Evolutionary conservation across 2,797 vertebrate genomes (phyloP), one percentile per base, ranked within the genome.

Genomic region (Nyctibius grandis): DNA sequence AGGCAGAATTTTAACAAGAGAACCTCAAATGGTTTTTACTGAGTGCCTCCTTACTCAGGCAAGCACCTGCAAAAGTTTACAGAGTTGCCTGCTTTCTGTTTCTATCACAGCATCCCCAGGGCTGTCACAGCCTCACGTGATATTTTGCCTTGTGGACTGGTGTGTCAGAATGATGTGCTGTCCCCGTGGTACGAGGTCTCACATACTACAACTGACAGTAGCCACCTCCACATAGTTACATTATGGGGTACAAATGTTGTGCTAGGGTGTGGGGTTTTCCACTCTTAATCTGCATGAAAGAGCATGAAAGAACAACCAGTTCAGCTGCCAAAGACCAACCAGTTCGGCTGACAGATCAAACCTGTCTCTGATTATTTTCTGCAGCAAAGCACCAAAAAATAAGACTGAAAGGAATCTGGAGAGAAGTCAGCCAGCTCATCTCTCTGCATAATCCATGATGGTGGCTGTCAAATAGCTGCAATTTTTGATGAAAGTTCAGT

Each of bases 291-390:
- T 33, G 8, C 16, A 15, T 21, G 38, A 63, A 91, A 59, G 5
- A 38, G 26, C 0, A 0, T 53, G 17, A 61, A n/a, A 48, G 42
- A 78, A 13, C 40, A 33, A 44, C 3, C 7, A 65, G 14, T n/a
- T 65, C 2, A 0, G 5, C 16, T 78, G 45, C 5, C n/a, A 61
- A n/a, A 48, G 42, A 75, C 13, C 40, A 33, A 44, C 3, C 7
- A 65, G 14, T n/a, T 65, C 2, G 0, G 5, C 16, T 78, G 45
- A 5, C 25, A 72, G 26, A 6, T 80, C 44, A 91, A 8, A 60
- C 22, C 33, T 18, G 8, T 31, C 15, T 69, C 61, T 45, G 13
- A 67, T 60, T 45, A 64, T 63, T 88, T 88, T 64, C 51, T 47
- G 31, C 23, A 78, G 25, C 11, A 59, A 42, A 48, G 60, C 12